Conservation (phyloP, 2,113 vertebrate species). For the Centropus unirufus region DNA sequence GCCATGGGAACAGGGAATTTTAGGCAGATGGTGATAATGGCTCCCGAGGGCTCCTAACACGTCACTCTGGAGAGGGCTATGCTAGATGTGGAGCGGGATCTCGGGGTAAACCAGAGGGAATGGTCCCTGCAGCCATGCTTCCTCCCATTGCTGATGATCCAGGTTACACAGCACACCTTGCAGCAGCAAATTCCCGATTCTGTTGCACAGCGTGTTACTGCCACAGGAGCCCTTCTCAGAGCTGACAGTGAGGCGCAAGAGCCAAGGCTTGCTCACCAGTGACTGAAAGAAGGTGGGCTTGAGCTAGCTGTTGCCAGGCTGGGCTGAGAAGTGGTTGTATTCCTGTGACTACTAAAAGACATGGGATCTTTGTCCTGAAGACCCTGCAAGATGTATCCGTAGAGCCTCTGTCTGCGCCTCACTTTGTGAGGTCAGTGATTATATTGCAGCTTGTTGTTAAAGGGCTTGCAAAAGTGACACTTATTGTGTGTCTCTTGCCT, state of each 20-base stretch:
- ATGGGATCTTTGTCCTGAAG: background rate
- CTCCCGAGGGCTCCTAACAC: background rate
- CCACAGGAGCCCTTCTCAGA: background rate
- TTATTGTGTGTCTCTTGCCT: background rate
- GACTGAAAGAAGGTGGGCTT: background rate
- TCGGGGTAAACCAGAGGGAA: background rate
- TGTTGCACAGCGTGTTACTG: background rate
- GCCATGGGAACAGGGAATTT: background rate
- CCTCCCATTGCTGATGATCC: background rate
- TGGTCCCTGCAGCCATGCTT: background rate
- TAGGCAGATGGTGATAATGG: background rate
- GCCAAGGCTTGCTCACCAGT: background rate
- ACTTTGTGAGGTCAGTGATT: background rate
- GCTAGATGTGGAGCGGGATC: background rate
- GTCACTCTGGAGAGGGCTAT: background rate
- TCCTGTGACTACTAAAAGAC: background rate
- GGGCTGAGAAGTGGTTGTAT: background rate
- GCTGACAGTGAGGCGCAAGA: background rate
- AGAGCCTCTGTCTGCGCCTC: background rate
- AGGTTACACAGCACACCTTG: fast-evolving
- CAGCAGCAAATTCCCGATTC: background rate
- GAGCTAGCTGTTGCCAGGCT: background rate
- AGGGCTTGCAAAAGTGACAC: background rate
- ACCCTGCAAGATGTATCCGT: background rate
- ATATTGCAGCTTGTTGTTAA: background rate